Base-by-base conservation (phyloP, 1,140 invertebrate species). In the Macrobrachium nipponense region DNA sequence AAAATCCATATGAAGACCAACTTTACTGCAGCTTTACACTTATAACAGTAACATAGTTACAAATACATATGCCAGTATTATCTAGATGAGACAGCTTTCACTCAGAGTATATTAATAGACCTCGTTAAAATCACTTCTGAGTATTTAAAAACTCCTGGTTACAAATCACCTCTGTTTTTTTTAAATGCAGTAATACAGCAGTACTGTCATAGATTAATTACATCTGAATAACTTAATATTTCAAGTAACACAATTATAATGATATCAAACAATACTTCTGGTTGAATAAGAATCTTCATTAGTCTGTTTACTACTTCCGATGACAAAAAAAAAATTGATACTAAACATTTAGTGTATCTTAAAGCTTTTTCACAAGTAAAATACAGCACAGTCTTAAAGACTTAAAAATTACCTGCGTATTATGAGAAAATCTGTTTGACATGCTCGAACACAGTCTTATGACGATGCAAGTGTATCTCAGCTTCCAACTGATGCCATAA, bases 401-500 rank as follows among this genome's bases (percentile, higher is more conserved):
- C 51, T 12, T 3, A 2, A 10, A 51, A 12, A 51, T 51, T 90
- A 87, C 90, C 89, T 83, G 90, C 44, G 66, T 43, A 15, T 27
- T 11, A 27, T 72, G 89, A 43, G 93, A 91, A 83, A 92, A 92
- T 84, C 91, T 90, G 82, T 91, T 89, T 91, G 89, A 89, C 91
- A 92, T 5, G 93, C 94, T 43, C 92, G 87, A 89, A 96, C 95
- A 51, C 94, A 81, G 95, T 96, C 91, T 96, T 96, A 91, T 96
- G 96, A 76, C 96, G 92, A 91, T 97, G 96, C 60, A 97, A 92
- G 87, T 96, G 93, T 87, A 97, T 97, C 92, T 97, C 96, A 0
- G 96, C 95, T 91, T 97, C 96, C 82, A 97, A 91, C 92, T 97
- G 95, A 88, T 95, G 94, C 96, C 96, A 97, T 5, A 97, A 91